Evolutionary conservation across 2,888 invertebrate genomes (phyloP).

Genomic region (Ptychoptera albimana): DNA sequence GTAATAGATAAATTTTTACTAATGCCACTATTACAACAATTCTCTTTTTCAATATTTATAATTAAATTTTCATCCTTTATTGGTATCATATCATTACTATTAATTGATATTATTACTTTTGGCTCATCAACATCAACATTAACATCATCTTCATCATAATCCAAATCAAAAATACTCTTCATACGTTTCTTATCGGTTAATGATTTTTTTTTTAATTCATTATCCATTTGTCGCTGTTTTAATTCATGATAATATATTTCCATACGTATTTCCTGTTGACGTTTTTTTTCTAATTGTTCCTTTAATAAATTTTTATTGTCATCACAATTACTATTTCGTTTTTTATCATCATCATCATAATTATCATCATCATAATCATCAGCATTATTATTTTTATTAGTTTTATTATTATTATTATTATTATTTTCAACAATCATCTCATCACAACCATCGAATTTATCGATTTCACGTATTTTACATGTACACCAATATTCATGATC

Average conservation of each 20-base stretch:
- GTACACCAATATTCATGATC: constrained; percentile 12
- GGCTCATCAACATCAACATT: background rate
- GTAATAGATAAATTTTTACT: too few relatives aligned
- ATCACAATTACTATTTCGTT: too few relatives aligned
- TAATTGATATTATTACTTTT: background rate
- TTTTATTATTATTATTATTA: constrained; percentile 1
- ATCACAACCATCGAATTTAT: background rate
- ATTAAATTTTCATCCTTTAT: background rate
- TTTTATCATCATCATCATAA: constrained; percentile 3
- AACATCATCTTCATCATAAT: constrained; percentile 29
- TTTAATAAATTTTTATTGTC: constrained; percentile 7
- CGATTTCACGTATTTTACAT: constrained; percentile 13
- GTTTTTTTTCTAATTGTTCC: background rate
- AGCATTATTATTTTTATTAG: constrained; percentile 3
- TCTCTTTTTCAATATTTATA: background rate
- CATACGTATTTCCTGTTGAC: background rate
- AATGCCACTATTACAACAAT: too few relatives aligned
- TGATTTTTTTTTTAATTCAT: background rate
- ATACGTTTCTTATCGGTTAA: constrained; percentile 16
- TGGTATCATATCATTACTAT: background rate
- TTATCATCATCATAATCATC: background rate
- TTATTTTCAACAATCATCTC: too few relatives aligned
- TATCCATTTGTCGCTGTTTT: background rate
- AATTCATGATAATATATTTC: background rate
- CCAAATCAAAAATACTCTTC: constrained; percentile 30